phyloP scores from a whole-genome alignment of 92 coral and sea anemone genomes.

The Zoanthus solanderi region DNA sequence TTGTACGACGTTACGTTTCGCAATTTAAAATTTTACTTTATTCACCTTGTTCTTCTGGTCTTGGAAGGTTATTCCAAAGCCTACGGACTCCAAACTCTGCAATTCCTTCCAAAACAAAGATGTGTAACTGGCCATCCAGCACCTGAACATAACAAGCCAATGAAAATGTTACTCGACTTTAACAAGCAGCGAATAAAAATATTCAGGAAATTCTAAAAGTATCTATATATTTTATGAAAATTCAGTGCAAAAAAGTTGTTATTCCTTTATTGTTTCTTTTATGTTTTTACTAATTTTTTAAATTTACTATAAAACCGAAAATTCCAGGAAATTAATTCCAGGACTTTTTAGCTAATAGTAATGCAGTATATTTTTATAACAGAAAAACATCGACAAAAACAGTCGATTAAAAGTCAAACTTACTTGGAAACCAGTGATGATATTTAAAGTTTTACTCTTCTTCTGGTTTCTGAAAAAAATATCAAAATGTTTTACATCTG shows the following conservation, averaged over 20 bases:
- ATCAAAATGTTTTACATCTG: not conserved
- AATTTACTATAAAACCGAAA: no score
- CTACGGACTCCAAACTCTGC: slow-evolving; percentile 75
- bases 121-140: slow-evolving; percentile 87
- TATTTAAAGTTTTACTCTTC: slow-evolving; percentile 77
- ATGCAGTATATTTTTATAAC: not conserved
- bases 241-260: no score
- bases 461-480: slow-evolving; percentile 78
- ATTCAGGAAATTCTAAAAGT: not conserved
- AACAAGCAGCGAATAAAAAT: not conserved
- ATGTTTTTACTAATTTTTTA: no score
- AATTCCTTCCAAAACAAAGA: slow-evolving; percentile 94
- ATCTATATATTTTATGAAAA: no score
- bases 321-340: not conserved
- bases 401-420: not conserved
- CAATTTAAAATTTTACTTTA: not conserved
- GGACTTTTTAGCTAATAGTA: not conserved
- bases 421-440: slow-evolving; percentile 96
- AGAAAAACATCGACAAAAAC: not conserved
- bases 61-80: slow-evolving; percentile 80
- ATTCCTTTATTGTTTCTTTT: no score
- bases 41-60: slow-evolving; percentile 88
- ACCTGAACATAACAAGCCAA: not conserved
- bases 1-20: not conserved
- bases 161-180: not conserved